phyloP scores from a whole-genome alignment of 2,113 vertebrate species.

The Dasypus novemcinctus region DNA sequence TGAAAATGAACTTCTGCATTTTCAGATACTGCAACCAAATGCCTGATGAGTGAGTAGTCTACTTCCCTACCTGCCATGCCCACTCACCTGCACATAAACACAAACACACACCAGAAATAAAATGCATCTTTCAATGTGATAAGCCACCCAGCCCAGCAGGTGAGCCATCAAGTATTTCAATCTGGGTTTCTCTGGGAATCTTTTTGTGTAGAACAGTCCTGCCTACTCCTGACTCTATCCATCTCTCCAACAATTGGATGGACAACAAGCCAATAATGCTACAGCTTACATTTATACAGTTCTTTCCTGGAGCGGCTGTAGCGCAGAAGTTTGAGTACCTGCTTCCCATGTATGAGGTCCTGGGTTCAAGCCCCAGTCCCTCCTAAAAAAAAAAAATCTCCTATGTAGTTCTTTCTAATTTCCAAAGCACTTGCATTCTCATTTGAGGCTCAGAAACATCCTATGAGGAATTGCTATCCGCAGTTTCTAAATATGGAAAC shows the following conservation, averaged over 20 bases:
- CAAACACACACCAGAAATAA: neutral
- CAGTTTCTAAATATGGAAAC: neutral
- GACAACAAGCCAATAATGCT: neutral
- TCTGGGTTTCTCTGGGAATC: neutral
- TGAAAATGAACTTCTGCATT: neutral
- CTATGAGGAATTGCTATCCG: neutral
- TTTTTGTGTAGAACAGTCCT: rapidly evolving
- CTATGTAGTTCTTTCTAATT: neutral
- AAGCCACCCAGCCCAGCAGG: too few relatives aligned
- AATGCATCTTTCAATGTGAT: neutral
- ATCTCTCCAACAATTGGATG: neutral
- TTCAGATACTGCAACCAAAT: neutral
- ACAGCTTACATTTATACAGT: rapidly evolving
- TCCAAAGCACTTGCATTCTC: neutral
- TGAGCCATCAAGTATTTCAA: neutral
- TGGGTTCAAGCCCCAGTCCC: too few relatives aligned
- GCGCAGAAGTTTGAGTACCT: too few relatives aligned
- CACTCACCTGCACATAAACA: neutral
- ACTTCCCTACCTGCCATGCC: neutral
- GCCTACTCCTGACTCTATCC: too few relatives aligned
- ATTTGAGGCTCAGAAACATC: neutral
- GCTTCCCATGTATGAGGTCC: too few relatives aligned
- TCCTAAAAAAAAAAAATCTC: too few relatives aligned
- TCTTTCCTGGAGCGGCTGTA: neutral
- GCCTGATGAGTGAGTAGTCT: neutral